Base-by-base conservation (phyloP, 2,888 invertebrate species). In the Rhynchonema sp. region DNA sequence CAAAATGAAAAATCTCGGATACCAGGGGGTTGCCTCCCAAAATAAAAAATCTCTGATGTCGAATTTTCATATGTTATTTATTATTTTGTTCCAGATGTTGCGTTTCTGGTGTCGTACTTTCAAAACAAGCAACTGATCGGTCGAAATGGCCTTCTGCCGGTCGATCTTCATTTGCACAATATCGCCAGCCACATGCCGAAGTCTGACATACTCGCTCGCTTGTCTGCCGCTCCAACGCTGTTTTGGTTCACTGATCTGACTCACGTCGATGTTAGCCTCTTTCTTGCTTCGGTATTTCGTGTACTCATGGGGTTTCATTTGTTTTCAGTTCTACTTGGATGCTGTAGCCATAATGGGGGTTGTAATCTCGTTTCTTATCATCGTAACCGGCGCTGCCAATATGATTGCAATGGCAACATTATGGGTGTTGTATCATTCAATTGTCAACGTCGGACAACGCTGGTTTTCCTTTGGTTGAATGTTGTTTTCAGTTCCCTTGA, bases 391-490 rank as follows among this genome's bases (percentile, higher is more conserved):
- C 20, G 68, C 70, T 38, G 73, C 74, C 6, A 75, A 75, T 64
- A 70, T 73, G 66, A 62, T 72, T 20, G 65, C 73, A 29, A 70
- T 75, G 71, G 49, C 71, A 17, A 25, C 64, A 1, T 64, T 75
- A n/a, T 76, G 75, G 75, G 59, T 70, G 20, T 66, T 74, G 1
- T 76, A 76, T 63, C 74, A 75, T 61, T 74, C 74, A 27, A 63
- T 75, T n/a, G 73, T 73, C n/a, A 74, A 73, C 63, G 69, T 63
- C 30, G 64, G 62, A 29, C 66, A 67, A 57, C 55, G 61, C 26
- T 67, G 65, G 65, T 67, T 65, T 46, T 58, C 57, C n/a, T 65
- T 65, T 56, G 46, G 49, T 60, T n/a, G 17, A n/a, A n/a, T n/a
- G n/a, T n/a, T n/a, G n/a, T n/a, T n/a, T n/a, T n/a, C n/a, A n/a